A percentile compares a stretch with the other conserved stretches of the same genome.
These are phyloP conservation scores for Limnephilus marmoratus DNA, from an alignment of 2,888 invertebrate species.

Conservation along the genomic window DNA sequence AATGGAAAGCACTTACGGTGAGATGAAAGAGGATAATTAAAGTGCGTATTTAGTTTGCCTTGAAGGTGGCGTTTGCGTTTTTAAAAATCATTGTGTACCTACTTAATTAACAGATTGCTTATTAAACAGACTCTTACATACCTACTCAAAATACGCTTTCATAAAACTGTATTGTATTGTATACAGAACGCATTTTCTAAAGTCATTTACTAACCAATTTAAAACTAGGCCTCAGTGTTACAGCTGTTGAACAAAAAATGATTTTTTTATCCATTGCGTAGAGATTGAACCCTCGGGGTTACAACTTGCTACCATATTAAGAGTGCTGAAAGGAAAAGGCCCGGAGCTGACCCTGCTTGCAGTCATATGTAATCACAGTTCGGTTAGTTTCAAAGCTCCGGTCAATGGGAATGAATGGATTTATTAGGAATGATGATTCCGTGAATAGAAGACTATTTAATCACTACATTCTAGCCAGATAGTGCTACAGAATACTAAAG, in stretches of 20 bases:
- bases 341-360: neutral
- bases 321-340: neutral
- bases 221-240: neutral
- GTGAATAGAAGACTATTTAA: slow-evolving; percentile 48
- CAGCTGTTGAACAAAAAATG: neutral
- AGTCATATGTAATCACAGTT: neutral
- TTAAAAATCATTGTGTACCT: neutral
- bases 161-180: neutral
- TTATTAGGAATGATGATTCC: slow-evolving; percentile 40
- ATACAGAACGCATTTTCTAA: neutral
- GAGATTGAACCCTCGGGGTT: neutral
- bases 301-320: neutral
- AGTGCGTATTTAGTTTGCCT: neutral
- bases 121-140: neutral
- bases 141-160: neutral
- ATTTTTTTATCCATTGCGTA: neutral
- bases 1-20: neutral
- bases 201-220: neutral
- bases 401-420: slow-evolving; percentile 38
- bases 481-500: neutral
- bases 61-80: neutral
- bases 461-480: slow-evolving; percentile 16
- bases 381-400: neutral
- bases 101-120: neutral
- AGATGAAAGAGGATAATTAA: neutral